Evolutionary conservation across 1,140 invertebrate genomes (phyloP).

Genomic region (Batillaria attramentaria): DNA sequence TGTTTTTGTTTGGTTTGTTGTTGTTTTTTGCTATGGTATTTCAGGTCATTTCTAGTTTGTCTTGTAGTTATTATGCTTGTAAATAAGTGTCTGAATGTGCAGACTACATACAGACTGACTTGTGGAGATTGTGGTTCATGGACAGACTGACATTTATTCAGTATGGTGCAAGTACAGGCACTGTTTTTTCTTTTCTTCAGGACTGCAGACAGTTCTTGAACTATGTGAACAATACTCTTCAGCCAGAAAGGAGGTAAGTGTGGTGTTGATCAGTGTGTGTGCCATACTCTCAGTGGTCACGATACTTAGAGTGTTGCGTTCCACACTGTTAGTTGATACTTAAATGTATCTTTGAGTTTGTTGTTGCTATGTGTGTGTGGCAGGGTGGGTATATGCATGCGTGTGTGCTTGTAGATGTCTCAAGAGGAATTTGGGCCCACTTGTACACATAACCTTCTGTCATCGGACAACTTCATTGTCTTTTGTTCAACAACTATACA

Average conservation of each 20-base stretch:
- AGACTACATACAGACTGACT: background rate
- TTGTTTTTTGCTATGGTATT: background rate
- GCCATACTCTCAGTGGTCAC: too few species aligned
- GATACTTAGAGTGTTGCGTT: background rate
- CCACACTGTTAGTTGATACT: background rate
- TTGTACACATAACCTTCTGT: background rate
- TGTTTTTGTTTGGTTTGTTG: background rate
- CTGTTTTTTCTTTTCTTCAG: conserved; percentile 30
- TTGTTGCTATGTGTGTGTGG: too few species aligned
- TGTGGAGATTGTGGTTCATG: background rate
- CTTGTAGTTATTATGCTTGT: background rate
- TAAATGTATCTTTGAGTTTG: background rate
- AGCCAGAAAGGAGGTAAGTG: conserved; percentile 14
- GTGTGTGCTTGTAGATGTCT: background rate
- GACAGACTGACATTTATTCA: background rate
- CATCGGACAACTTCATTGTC: too few species aligned
- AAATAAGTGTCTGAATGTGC: background rate
- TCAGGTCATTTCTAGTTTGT: background rate
- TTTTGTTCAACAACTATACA: too few species aligned
- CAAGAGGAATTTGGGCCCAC: background rate
- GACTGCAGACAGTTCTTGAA: conserved; percentile 55
- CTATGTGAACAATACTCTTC: conserved; percentile 33
- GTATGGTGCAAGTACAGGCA: too few species aligned
- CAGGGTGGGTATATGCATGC: too few species aligned
- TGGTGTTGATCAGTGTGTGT: too few species aligned